These are phyloP conservation scores for Pachyuromys duprasi DNA, from an alignment of 2,797 vertebrate genomes.

Conservation along the genomic window DNA sequence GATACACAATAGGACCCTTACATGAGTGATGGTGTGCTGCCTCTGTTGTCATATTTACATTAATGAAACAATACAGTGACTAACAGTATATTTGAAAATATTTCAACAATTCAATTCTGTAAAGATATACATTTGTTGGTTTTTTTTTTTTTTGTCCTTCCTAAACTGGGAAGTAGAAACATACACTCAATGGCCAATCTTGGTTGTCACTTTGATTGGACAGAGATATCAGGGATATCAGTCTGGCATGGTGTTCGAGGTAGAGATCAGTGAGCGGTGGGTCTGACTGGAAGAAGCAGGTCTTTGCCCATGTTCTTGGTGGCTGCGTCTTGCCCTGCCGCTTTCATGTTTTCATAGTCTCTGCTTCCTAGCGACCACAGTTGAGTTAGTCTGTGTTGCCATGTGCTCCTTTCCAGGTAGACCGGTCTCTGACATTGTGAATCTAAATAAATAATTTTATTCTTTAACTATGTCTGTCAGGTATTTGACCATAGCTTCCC, in stretches of 20 bases:
- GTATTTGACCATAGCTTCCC: background rate
- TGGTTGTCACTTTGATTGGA: background rate
- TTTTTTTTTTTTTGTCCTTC: background rate
- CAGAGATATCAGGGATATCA: background rate
- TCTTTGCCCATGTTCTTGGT: background rate
- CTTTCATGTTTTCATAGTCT: background rate
- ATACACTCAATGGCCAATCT: background rate
- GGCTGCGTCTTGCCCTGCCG: background rate
- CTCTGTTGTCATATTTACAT: background rate
- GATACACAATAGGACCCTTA: background rate
- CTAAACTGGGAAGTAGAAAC: background rate
- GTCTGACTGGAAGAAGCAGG: background rate
- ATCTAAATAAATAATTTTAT: background rate
- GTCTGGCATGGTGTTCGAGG: background rate
- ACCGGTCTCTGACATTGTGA: background rate
- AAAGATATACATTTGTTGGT: background rate
- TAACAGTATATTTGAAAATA: background rate
- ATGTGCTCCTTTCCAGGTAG: background rate
- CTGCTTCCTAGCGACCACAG: background rate
- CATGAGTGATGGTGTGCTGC: background rate
- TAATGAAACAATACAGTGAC: slow-evolving; percentile 27
- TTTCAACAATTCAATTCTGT: background rate
- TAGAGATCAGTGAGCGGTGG: background rate
- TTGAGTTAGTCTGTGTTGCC: background rate
- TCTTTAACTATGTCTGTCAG: background rate